Evolutionary conservation across 2,888 invertebrate genomes (phyloP), one percentile per base, ranked within the genome.

Genomic region (Mamestra brassicae): DNA sequence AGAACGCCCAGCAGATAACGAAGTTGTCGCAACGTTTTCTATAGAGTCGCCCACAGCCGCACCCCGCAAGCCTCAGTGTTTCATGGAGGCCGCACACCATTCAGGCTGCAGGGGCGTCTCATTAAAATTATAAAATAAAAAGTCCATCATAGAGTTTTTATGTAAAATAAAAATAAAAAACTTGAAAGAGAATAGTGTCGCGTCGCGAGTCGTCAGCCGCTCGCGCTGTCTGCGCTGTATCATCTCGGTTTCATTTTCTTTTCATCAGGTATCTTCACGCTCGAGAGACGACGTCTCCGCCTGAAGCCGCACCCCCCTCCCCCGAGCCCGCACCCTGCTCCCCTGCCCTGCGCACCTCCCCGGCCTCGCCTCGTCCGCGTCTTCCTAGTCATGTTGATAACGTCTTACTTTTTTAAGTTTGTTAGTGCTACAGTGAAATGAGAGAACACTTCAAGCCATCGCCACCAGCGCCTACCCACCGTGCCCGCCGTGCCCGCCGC

Each of bases 251-350:
- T 94, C 93, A 94, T 94, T 94, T 94, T 94, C 94, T 94, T 94
- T 94, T 94, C 94, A 94, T 94, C 93, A 93, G 92, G 92, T 90
- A 91, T 92, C 90, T 94, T 93, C 91, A 92, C 92, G 94, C 93
- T 93, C 90, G 83, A 89, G 89, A 88, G 91, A 89, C 90, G 87
- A 77, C 89, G 89, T 88, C 92, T 90, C 90, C 85, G 84, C 86
- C 80, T 80, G 76, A 80, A 70, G 70, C 74, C 76, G 71, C 66
- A 61, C 77, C 55, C 63, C 74, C 38, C 50, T 36, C 61, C 34
- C 61, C 65, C n/a, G n/a, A n/a, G n/a, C n/a, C 74, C 76, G 71
- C 66, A 61, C 77, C 55, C 63, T 73, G 42, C 50, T 36, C 61
- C 34, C 61, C 65, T 55, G 0, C 62, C 63, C 36, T 26, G 13